Evolutionary conservation across 2,797 vertebrate species (phyloP), one percentile per base, ranked within the genome.

Genomic region (Onychomys arenicola): DNA sequence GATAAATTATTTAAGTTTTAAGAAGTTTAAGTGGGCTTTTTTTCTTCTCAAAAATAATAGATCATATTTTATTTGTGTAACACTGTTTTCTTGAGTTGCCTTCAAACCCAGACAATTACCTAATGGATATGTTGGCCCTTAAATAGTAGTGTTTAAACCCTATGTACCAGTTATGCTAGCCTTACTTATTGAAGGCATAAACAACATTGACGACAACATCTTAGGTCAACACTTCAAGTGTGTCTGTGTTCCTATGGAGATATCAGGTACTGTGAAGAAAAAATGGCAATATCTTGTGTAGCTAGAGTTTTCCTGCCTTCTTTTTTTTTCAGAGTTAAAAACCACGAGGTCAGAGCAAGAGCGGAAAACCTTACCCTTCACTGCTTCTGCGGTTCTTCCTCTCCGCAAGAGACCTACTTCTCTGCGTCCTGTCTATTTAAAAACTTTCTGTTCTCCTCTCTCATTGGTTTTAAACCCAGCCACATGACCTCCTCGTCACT

Each of bases 11-110:
- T 71, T 83, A 93, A 92, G 6, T 29, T 84, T 94, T 96, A 95
- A 77, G 34, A 86, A 86, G 29, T 67, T 59, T 76, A 17, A 89
- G 17, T 59, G 37, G 40, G 10, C 32, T 32, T 94, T 71, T 71
- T 61, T 95, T 23, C 40, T 96, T 93, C 55, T 82, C 59, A 89
- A 90, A 93, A 89, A 91, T 83, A 8, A 19, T 95, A 73, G 95
- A 37, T 40, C 76, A 6, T 77, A 91, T 90, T 96, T 97, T 32
- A 85, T 88, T 10, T 77, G 13, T 85, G 76, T 6, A n/a, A 0
- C 82, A 83, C 59, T 95, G 34, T 71, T 94, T 87, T 97, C 71
- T 90, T 90, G 69, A 93, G 86, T 21, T 52, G 13, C 63, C 88
- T 96, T 29, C 63, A 92, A 52, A 87, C 37, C 43, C 21, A 84